Evolutionary conservation across 2,888 invertebrate species (phyloP).

Genomic region (Aphodius granarius): DNA sequence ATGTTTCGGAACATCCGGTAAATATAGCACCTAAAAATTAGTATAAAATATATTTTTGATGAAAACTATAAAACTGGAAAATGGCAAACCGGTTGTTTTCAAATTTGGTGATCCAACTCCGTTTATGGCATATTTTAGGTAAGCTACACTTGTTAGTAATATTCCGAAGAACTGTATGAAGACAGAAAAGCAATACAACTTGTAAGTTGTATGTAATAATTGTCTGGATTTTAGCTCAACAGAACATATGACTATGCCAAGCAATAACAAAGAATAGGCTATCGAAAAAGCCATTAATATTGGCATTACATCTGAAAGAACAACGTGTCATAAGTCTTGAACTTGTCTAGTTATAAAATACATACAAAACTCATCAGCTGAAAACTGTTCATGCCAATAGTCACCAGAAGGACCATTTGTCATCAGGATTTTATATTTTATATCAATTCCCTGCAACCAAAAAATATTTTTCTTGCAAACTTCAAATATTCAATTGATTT

Average conservation of each 20-base stretch:
- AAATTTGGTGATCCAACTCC: slow-evolving; percentile 64
- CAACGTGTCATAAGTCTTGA: not conserved
- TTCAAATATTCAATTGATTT: no score
- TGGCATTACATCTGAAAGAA: slow-evolving; percentile 78
- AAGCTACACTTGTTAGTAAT: slow-evolving; percentile 68
- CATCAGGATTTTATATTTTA: slow-evolving; percentile 82
- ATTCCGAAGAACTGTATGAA: slow-evolving; percentile 72
- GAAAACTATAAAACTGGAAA: not conserved
- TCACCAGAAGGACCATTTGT: slow-evolving; percentile 82
- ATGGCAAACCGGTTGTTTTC: slow-evolving; percentile 55
- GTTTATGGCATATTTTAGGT: slow-evolving; percentile 74
- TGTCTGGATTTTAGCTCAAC: slow-evolving; percentile 78
- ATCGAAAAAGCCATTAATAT: slow-evolving; percentile 75
- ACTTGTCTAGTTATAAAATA: slow-evolving; percentile 41
- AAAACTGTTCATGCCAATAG: slow-evolving; percentile 88
- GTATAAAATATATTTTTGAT: slow-evolving; percentile 16
- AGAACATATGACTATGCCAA: slow-evolving; percentile 73
- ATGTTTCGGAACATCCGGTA: slow-evolving; percentile 72
- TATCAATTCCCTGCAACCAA: slow-evolving; percentile 66
- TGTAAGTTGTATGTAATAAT: slow-evolving; percentile 85
- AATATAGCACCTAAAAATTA: slow-evolving; percentile 66
- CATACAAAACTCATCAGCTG: slow-evolving; percentile 95
- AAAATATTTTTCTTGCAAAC: slow-evolving; percentile 7
- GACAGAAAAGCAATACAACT: slow-evolving; percentile 76
- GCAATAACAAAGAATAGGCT: slow-evolving; percentile 70